Base-by-base conservation (phyloP, 1,140 invertebrate genomes). In the Solen grandis region DNA sequence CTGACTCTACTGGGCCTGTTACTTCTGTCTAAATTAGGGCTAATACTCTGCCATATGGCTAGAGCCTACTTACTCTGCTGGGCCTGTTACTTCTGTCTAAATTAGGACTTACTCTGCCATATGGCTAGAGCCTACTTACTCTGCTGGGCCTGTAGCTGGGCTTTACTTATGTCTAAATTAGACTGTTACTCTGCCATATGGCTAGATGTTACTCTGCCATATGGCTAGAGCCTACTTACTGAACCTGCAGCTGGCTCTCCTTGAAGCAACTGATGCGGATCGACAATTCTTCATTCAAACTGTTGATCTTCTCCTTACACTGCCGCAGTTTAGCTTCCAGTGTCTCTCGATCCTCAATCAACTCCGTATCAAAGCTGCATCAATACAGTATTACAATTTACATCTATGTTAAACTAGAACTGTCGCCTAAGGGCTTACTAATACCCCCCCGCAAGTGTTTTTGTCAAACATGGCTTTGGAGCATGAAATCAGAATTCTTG, bases 281-380 rank as follows among this genome's bases (percentile, higher is more conserved):
- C 84, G 98, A 96, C 25, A 99, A 93, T 90, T 99, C 97, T 89
- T 99, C 98, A 89, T 97, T 97, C 81, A 96, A 94, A 0, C 94
- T 94, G 86, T 95, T 95, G 10, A 99, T 94, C 81, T 96, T 94
- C 88, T 97, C 97, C 92, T 99, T 99, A 88, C 96, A 97, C 74
- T 97, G 96, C 81, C 96, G 95, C 55, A 98, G 96, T 93, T 96
- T 91, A 1, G 66, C 65, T 57, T 89, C 86, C 46, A 91, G 73
- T 3, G 68, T 73, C 46, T 87, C 77, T 60, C 73, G 80, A 35
- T 85, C 65, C 25, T 85, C 68, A 22, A 75, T 25, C 57, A 81
- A 77, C 27, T 81, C 70, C 55, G 50, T 16, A 3, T n/a, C 36
- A 62, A 41, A 74, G 27, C 35, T 54, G 19, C 16, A 66, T 14